These are phyloP conservation scores for Oreochromis mossambicus DNA, from an alignment of 2,797 vertebrate genomes.

Conservation along the genomic window DNA sequence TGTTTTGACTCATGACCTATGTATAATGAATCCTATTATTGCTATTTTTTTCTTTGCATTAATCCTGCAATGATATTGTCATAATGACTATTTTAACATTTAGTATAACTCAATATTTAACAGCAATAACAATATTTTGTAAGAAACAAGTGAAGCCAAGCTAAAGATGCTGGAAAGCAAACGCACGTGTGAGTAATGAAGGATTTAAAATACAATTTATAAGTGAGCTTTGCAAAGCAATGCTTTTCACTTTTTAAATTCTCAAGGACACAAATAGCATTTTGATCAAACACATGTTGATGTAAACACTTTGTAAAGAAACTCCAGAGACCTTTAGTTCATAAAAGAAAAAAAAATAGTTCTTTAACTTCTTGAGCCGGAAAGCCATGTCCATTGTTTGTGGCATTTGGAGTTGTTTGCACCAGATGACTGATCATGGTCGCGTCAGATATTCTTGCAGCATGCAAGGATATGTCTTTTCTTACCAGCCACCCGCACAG, in stretches of 20 bases:
- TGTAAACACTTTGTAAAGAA: neutral
- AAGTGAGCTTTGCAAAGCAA: neutral
- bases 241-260: neutral
- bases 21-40: neutral
- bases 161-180: neutral
- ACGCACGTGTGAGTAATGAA: neutral
- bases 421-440: neutral
- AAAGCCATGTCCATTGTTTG: neutral
- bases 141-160: neutral
- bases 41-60: neutral
- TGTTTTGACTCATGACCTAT: neutral
- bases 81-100: neutral
- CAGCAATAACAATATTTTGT: neutral
- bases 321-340: neutral
- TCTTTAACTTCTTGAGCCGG: neutral
- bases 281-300: neutral
- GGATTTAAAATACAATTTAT: neutral
- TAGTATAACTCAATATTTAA: neutral
- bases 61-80: neutral
- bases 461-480: neutral
- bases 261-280: neutral
- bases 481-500: too few relatives aligned
- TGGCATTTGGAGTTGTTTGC: neutral
- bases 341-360: neutral
- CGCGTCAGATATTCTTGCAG: neutral